Conservation (phyloP, 2,113 vertebrate species). For the Saiga tatarica region DNA sequence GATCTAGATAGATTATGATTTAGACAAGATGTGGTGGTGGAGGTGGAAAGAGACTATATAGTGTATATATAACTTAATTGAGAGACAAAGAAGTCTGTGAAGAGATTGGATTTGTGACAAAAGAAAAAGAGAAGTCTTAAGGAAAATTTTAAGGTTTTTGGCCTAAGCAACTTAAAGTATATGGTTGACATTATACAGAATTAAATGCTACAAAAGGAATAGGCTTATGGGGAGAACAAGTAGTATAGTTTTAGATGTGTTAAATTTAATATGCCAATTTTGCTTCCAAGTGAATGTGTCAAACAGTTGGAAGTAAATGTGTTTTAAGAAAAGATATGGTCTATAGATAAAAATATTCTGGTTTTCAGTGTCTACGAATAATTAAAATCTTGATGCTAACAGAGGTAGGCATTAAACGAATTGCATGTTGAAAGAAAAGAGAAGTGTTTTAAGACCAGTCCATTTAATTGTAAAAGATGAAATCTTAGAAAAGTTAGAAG, state of each 20-base stretch:
- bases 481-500: neutral
- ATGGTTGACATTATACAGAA: conserved; percentile 1
- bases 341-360: neutral
- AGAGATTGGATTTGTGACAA: neutral
- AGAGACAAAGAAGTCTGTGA: neutral
- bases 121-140: neutral
- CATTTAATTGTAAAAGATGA: neutral
- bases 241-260: neutral
- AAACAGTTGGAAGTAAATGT: neutral
- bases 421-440: neutral
- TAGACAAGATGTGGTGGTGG: neutral
- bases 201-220: conserved; percentile 1
- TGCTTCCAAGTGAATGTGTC: conserved; percentile 21
- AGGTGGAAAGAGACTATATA: neutral
- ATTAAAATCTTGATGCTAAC: conserved; percentile 14
- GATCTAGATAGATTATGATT: neutral
- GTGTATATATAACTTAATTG: neutral
- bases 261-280: conserved; percentile 18
- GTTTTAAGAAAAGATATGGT: neutral
- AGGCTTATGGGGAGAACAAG: neutral
- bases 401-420: neutral
- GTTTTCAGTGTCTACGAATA: neutral
- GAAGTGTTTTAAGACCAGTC: neutral
- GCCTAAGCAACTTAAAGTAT: neutral
- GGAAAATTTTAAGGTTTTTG: neutral